A percentile compares a stretch with the other conserved stretches of the same genome.
phyloP scores from a whole-genome alignment of 2,797 vertebrate genomes.

The Sus cebifrons region DNA sequence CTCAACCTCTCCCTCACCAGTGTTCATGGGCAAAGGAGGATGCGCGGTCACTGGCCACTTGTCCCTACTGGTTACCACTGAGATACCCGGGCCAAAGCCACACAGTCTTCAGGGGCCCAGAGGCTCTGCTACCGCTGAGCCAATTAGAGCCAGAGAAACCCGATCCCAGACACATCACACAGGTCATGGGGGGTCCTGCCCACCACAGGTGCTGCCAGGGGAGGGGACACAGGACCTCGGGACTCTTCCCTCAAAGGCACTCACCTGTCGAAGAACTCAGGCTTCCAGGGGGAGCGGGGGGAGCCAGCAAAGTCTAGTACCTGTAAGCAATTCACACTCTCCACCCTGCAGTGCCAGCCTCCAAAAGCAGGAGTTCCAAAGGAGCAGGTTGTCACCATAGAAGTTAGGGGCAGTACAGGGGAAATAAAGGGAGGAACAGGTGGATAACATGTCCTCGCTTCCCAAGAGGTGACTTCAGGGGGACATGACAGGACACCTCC shows the following conservation, averaged over 20 bases:
- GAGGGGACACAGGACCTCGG: too few relatives aligned
- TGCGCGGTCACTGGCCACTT: background rate
- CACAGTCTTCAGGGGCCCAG: background rate
- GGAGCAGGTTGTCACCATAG: accelerated
- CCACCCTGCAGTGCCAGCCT: accelerated
- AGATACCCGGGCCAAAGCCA: background rate
- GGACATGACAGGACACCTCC: accelerated
- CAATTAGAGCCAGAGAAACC: background rate
- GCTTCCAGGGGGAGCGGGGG: background rate
- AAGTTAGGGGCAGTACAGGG: background rate
- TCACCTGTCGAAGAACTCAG: background rate
- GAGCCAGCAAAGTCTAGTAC: background rate
- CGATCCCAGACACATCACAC: background rate
- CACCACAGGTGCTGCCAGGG: too few relatives aligned
- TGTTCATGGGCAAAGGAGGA: background rate
- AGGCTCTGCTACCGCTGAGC: background rate
- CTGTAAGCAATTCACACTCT: background rate
- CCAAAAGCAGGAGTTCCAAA: background rate
- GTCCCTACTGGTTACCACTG: background rate
- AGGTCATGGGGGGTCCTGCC: background rate
- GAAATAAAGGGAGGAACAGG: background rate
- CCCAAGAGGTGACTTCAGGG: background rate
- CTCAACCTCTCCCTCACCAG: background rate
- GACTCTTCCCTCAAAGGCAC: background rate
- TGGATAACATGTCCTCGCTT: background rate